phyloP scores from a whole-genome alignment of 2,888 invertebrate genomes.

The Hirtodrosophila trivittata region DNA sequence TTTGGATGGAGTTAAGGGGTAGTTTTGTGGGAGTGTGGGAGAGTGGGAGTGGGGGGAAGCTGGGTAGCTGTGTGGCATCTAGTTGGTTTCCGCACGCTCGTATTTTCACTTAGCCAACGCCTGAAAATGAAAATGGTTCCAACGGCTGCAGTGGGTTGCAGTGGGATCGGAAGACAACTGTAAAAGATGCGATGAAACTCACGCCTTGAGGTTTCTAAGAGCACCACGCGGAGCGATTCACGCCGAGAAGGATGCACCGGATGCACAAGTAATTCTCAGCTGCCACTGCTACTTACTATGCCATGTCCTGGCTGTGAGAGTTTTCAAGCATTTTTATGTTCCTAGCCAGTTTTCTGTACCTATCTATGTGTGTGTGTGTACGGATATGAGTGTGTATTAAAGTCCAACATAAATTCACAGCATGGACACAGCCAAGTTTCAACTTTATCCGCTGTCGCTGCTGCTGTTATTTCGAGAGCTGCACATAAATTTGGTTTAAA shows the following conservation, averaged over 20 bases:
- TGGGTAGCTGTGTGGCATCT: constrained; percentile 26
- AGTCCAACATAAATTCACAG: constrained; percentile 46
- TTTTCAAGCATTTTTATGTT: constrained; percentile 58
- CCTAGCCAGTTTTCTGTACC: constrained; percentile 10
- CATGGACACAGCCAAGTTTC: constrained; percentile 51
- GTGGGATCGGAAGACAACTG: constrained; percentile 65
- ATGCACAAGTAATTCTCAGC: constrained; percentile 75
- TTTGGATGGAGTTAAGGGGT: not conserved
- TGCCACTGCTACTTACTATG: constrained; percentile 52
- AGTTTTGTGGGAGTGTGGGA: no score
- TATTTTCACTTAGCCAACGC: constrained; percentile 68
- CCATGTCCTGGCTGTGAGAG: constrained; percentile 31
- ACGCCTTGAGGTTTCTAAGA: constrained; percentile 66
- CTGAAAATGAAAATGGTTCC: constrained; percentile 41
- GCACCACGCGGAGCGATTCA: constrained; percentile 68
- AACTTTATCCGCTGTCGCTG: constrained; percentile 45
- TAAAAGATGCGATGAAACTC: constrained; percentile 73
- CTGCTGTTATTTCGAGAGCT: constrained; percentile 32
- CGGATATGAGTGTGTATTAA: constrained; percentile 15
- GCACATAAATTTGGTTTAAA: constrained; percentile 69
- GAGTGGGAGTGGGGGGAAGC: not conserved
- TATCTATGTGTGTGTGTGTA: constrained; percentile 1
- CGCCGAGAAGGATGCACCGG: constrained; percentile 62
- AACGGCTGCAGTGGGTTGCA: constrained; percentile 25
- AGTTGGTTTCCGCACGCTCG: constrained; percentile 60